phyloP scores from a whole-genome alignment of 2,888 invertebrate species.

The Nebria salina region DNA sequence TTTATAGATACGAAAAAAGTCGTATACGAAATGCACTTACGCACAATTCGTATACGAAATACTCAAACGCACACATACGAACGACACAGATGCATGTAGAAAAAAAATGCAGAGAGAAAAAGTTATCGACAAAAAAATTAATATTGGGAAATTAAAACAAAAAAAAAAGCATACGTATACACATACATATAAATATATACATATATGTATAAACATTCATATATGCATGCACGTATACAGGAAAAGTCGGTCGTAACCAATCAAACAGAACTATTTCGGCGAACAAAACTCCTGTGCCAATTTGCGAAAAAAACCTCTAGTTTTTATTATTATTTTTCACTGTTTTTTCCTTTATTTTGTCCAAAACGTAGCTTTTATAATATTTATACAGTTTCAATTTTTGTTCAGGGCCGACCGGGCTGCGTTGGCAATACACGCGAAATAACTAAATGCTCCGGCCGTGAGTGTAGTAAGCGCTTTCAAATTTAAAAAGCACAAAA shows the following conservation, averaged over 20 bases:
- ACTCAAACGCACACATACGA: too few relatives aligned
- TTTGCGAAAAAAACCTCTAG: constrained; percentile 11
- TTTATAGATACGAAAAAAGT: too few relatives aligned
- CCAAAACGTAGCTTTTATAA: constrained; percentile 34
- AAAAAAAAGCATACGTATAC: background rate
- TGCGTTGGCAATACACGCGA: constrained; percentile 28
- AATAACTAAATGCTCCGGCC: constrained; percentile 42
- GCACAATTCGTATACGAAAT: too few relatives aligned
- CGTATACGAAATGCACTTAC: too few relatives aligned
- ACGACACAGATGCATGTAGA: too few relatives aligned
- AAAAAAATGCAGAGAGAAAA: too few relatives aligned
- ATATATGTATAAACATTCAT: background rate
- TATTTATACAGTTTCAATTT: constrained; percentile 47
- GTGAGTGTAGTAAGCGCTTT: constrained; percentile 44
- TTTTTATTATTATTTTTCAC: background rate
- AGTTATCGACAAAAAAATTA: too few relatives aligned
- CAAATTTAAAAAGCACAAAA: constrained; percentile 46
- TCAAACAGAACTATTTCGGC: constrained; percentile 43
- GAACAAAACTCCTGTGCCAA: constrained; percentile 29
- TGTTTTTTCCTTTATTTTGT: background rate
- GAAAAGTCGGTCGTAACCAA: constrained; percentile 41
- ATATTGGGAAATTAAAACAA: too few relatives aligned
- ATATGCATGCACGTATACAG: constrained; percentile 15
- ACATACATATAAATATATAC: background rate
- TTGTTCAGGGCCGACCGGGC: constrained; percentile 34